Evolutionary conservation across 2,113 vertebrate species (phyloP).

Genomic region (Semnornis frantzii): DNA sequence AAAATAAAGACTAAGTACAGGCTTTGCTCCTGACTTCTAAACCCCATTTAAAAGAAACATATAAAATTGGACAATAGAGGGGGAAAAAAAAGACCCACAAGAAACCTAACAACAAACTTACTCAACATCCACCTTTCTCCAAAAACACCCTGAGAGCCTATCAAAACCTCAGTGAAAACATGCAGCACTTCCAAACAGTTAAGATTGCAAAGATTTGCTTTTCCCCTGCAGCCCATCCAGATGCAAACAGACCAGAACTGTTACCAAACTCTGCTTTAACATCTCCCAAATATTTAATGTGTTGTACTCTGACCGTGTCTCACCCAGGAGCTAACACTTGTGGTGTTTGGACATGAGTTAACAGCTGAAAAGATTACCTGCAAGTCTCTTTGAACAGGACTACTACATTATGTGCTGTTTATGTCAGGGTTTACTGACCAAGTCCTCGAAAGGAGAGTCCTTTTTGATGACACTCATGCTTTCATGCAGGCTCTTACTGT

Average conservation of each 20-base stretch:
- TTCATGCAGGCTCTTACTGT: not conserved
- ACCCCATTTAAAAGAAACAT: not conserved
- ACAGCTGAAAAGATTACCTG: not conserved
- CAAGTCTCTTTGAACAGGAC: not conserved
- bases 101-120: not conserved
- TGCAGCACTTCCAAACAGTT: not conserved
- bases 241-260: not conserved
- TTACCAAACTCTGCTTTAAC: not conserved
- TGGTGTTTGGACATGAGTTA: not conserved
- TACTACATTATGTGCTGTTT: not conserved
- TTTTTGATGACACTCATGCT: not conserved
- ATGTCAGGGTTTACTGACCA: constrained; percentile 24
- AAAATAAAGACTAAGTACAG: not conserved
- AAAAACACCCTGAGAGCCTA: not conserved
- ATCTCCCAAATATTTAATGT: not conserved
- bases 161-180: not conserved
- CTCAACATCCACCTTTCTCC: not conserved
- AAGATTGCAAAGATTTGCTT: not conserved
- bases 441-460: not conserved
- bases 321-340: not conserved
- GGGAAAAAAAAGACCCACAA: not conserved
- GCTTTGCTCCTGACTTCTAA: not conserved
- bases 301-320: not conserved
- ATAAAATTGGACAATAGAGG: not conserved
- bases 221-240: not conserved